These are phyloP conservation scores for Notothenia rossii DNA, from an alignment of 2,113 vertebrate species.

Conservation along the genomic window DNA sequence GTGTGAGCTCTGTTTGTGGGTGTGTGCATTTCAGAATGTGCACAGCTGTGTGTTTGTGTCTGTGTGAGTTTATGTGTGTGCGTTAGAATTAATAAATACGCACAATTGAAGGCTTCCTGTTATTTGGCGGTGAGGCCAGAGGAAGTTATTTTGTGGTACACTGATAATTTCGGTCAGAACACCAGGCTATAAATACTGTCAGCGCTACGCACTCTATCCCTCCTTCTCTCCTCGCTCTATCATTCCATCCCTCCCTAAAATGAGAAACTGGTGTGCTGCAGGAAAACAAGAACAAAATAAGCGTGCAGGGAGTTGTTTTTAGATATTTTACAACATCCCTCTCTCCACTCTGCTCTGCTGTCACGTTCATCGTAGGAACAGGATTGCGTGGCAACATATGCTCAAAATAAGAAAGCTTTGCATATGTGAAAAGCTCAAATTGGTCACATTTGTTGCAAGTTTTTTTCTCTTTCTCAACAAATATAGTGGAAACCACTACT, in stretches of 20 bases:
- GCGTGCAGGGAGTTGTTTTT: slow-evolving; percentile 72
- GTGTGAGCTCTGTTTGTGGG: slow-evolving; percentile 21
- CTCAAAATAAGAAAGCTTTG: not conserved
- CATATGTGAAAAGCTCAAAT: not conserved
- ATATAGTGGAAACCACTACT: too few relatives aligned
- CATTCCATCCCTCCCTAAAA: slow-evolving; percentile 64
- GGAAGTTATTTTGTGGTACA: slow-evolving; percentile 88
- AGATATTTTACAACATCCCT: slow-evolving; percentile 61
- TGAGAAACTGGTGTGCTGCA: slow-evolving; percentile 74
- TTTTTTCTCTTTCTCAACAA: not conserved
- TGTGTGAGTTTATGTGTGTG: slow-evolving; percentile 18
- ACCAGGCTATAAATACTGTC: slow-evolving; percentile 86
- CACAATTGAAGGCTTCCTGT: slow-evolving; percentile 88
- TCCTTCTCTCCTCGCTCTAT: slow-evolving; percentile 59
- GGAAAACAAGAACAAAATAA: slow-evolving; percentile 76
- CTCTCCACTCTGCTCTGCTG: slow-evolving; percentile 25
- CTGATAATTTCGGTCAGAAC: slow-evolving; percentile 88
- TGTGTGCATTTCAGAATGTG: slow-evolving; percentile 31
- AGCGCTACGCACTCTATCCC: slow-evolving; percentile 70
- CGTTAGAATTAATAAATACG: slow-evolving; percentile 86
- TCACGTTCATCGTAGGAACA: slow-evolving; percentile 41
- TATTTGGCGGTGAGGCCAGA: slow-evolving; percentile 85
- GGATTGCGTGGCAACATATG: slow-evolving; percentile 18
- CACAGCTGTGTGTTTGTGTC: not conserved
- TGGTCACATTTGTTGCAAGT: not conserved